phyloP scores from a whole-genome alignment of 2,797 vertebrate species.

The Enteromius trimaculatus region DNA sequence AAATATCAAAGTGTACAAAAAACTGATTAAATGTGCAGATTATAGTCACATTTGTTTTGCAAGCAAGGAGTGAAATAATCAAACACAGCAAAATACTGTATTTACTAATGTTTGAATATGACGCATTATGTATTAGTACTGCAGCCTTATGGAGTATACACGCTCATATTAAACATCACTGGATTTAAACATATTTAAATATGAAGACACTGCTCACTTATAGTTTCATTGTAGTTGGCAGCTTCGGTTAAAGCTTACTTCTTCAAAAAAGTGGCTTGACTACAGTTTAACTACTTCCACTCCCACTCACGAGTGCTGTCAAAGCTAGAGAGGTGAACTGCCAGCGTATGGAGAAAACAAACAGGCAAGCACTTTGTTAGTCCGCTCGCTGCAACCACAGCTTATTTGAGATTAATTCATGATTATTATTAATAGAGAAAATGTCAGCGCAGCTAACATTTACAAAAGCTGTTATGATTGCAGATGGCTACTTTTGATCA shows the following conservation, averaged over 20 bases:
- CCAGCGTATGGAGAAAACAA: constrained; percentile 26
- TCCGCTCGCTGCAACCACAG: constrained; percentile 38
- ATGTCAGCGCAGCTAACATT: background rate
- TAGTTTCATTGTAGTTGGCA: background rate
- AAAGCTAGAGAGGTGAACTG: constrained; percentile 6
- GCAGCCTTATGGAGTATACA: background rate
- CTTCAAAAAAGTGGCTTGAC: constrained; percentile 2
- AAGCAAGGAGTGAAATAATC: background rate
- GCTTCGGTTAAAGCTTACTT: background rate
- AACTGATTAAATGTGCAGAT: too few species aligned
- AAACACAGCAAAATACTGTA: background rate
- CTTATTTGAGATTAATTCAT: background rate
- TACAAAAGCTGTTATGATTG: constrained; percentile 4
- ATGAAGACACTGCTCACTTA: background rate
- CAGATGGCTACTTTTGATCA: background rate
- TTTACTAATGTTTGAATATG: background rate
- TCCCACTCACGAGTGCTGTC: constrained; percentile 8
- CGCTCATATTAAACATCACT: too few species aligned
- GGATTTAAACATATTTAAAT: background rate
- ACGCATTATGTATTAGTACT: background rate
- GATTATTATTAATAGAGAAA: background rate
- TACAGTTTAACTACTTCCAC: background rate
- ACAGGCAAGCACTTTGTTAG: constrained; percentile 30
- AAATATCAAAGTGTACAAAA: too few species aligned
- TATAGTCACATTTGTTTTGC: background rate